Percentiles rank a stretch among this genome's conserved stretches.
These are phyloP conservation scores for Dissostichus mawsoni DNA, from an alignment of 2,113 vertebrate species.

Conservation along the genomic window DNA sequence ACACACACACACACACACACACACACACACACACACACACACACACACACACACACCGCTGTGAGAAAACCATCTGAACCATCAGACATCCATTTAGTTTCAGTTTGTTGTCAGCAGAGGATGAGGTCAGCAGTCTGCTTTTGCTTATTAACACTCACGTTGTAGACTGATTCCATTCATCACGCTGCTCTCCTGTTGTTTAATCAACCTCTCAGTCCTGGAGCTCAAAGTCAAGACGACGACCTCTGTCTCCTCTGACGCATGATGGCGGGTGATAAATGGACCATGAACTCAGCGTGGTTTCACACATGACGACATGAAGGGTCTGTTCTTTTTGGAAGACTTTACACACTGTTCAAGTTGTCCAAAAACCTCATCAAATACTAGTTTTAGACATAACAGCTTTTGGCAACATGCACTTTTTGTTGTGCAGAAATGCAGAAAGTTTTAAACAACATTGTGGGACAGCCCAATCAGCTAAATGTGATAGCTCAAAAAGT, in stretches of 20 bases:
- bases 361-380: neutral
- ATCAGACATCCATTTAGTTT: constrained; percentile 51
- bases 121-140: constrained; percentile 57
- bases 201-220: constrained; percentile 36
- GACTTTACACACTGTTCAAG: neutral
- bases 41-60: constrained; percentile 26
- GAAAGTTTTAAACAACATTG: neutral
- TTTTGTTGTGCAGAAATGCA: no score
- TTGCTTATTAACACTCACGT: constrained; percentile 53
- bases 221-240: constrained; percentile 46
- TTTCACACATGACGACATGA: neutral
- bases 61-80: constrained; percentile 24
- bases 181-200: constrained; percentile 35
- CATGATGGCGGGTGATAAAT: constrained; percentile 28
- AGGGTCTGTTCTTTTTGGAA: neutral
- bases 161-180: constrained; percentile 30
- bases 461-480: neutral
- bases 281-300: constrained; percentile 5
- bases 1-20: constrained; percentile 34
- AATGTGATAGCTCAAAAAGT: neutral
- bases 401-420: no score
- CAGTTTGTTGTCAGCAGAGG: constrained; percentile 20
- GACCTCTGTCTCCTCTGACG: constrained; percentile 14
- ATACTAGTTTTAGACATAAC: neutral
- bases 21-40: constrained; percentile 30